Conservation (phyloP, 2,888 invertebrate species). For the Apodemia mormo region DNA sequence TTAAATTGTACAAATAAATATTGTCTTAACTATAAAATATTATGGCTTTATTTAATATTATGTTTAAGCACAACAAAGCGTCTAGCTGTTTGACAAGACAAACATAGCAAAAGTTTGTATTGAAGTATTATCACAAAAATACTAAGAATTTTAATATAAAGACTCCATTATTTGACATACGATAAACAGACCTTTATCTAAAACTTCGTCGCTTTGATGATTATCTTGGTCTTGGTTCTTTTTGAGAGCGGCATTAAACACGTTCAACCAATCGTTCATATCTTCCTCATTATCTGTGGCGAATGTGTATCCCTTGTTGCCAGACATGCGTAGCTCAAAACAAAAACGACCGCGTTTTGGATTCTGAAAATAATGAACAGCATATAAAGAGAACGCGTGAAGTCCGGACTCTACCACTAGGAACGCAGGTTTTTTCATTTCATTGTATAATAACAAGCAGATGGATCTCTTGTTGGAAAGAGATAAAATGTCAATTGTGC, state of each 20-base stretch:
- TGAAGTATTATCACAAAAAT: neutral
- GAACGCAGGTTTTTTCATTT: too few relatives aligned
- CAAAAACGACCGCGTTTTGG: slow-evolving; percentile 91
- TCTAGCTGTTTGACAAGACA: neutral
- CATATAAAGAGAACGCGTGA: neutral
- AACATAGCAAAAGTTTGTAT: neutral
- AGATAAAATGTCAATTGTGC: too few relatives aligned
- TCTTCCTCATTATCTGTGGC: slow-evolving; percentile 94
- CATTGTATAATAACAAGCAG: too few relatives aligned
- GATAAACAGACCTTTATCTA: slow-evolving; percentile 78
- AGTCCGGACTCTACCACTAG: too few relatives aligned
- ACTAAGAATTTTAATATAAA: neutral
- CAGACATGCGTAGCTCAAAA: slow-evolving; percentile 94
- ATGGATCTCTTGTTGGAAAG: too few relatives aligned
- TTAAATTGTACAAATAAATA: too few relatives aligned
- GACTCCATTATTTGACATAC: neutral
- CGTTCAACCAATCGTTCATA: slow-evolving; percentile 90
- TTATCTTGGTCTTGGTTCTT: slow-evolving; percentile 76
- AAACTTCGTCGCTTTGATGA: slow-evolving; percentile 88
- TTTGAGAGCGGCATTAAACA: slow-evolving; percentile 91
- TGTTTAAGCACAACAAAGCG: neutral
- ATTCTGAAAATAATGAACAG: slow-evolving; percentile 73
- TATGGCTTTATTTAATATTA: too few relatives aligned
- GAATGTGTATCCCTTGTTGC: slow-evolving; percentile 92
- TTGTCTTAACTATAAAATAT: too few relatives aligned